Base-by-base conservation (phyloP, 2,888 invertebrate genomes). In the Auanema freiburgensis region DNA sequence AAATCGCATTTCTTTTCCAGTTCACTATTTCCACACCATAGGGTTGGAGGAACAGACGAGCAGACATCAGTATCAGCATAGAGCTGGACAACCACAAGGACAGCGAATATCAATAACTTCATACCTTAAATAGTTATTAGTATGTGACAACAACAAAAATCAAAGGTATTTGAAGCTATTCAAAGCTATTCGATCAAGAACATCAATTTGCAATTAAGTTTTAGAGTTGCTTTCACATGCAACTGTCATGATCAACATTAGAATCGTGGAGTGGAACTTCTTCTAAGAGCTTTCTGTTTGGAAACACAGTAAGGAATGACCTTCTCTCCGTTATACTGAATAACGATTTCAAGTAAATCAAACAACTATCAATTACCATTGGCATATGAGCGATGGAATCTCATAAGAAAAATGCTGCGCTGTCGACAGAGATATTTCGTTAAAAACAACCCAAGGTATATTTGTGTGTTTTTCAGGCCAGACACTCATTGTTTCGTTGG, bases 371-470 rank as follows among this genome's bases (percentile, higher is more conserved):
- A 18, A 50, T 40, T 52, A 72, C 76, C 76, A 76, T 59, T 71
- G 67, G 55, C 76, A 76, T 23, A 76, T 65, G 41, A 74, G 60
- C 21, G 63, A 60, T n/a, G 76, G 72, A 21, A 76, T 46, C 53
- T 73, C 59, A 41, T 71, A 67, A 24, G 67, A 58, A 41, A 70
- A 64, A 46, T 59, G 60, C 53, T 76, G 76, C 21, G 67, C 58
- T 14, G 57, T 66, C 51, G 53, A 57, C 25, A 72, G 59, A 4
- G 76, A 77, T 33, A 77, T 77, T 33, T 77, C 76, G 61, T 80
- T 78, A 60, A 80, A 67, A 3, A 79, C 61, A 11, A 80, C 43
- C 77, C 78, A 79, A n/a, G 80, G 80, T 6, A 80, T 80, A 55
- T 68, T 67, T 2, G 67, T 58, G 55, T 80, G 80, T 63, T 71